These are phyloP conservation scores for Eupelmus urozonus DNA, from an alignment of 2,888 invertebrate genomes.

Conservation along the genomic window DNA sequence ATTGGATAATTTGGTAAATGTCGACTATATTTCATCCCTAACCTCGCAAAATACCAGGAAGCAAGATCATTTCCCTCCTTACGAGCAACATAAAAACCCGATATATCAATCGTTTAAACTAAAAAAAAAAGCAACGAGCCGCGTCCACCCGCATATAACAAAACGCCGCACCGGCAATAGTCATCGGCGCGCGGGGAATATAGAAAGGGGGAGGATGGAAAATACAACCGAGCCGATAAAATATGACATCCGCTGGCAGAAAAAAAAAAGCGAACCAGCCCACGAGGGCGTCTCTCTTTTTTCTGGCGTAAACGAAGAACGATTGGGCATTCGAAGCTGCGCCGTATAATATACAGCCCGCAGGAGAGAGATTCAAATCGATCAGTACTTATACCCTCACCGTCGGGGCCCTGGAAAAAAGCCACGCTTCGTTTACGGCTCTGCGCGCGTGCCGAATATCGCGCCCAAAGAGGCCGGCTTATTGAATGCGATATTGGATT, in stretches of 20 bases:
- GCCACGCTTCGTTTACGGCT: constrained; percentile 57
- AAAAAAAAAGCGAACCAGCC: neutral
- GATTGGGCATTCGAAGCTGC: constrained; percentile 2
- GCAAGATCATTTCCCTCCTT: too few relatives aligned
- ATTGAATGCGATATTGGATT: constrained; percentile 76
- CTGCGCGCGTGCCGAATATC: constrained; percentile 42
- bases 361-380: constrained; percentile 20
- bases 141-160: too few relatives aligned
- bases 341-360: constrained; percentile 2
- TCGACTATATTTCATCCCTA: too few relatives aligned
- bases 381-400: neutral
- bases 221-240: constrained; percentile 32
- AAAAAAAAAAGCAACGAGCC: too few relatives aligned
- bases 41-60: too few relatives aligned
- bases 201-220: neutral
- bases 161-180: neutral
- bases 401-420: neutral
- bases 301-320: constrained; percentile 25
- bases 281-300: too few relatives aligned
- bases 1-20: too few relatives aligned
- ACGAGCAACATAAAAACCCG: too few relatives aligned
- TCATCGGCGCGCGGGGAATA: constrained; percentile 1
- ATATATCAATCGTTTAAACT: too few relatives aligned
- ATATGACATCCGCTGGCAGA: constrained; percentile 18
- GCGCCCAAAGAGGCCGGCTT: constrained; percentile 63